Evolutionary conservation across 2,888 invertebrate genomes (phyloP), one percentile per base, ranked within the genome.

Genomic region (Tromatobia lineatoria): DNA sequence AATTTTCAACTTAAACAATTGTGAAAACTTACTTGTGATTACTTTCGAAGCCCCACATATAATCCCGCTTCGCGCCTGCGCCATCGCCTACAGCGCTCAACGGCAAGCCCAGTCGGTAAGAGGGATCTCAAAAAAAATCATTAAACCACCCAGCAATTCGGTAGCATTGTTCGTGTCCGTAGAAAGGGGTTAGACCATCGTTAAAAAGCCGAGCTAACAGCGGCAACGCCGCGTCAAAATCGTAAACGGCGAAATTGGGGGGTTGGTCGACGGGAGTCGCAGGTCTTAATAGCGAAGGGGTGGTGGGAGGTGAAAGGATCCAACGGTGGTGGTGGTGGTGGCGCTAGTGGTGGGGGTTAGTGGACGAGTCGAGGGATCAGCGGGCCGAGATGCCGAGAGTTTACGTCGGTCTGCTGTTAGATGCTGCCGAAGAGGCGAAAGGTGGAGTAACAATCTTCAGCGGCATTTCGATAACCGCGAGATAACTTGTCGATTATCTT

Each of bases 361-460:
- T 42, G 23, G 71, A 71, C 15, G 57, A 67, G 71, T 42, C 20
- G 47, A 45, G 67, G 34, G 34, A 52, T 50, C 64, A 76, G 57
- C 75, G 71, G 25, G 45, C 29, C 11, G 61, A 47, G 47, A 74
- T 61, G 61, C 61, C 64, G 75, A 75, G 75, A 75, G 75, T 75
- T 42, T 38, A 75, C 75, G 75, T 38, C 38, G 75, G 34, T 52
- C 64, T 50, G 34, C 64, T 50, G 50, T 70, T 61, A 64, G 76
- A 76, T 71, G 64, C 76, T 75, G 79, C 64, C 70, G 25, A 74
- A 69, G 34, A 66, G 75, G 54, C 34, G 73, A 73, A 57, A 66
- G 61, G 47, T 61, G 45, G 38, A 34, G 38, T 18, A 64, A 38
- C 20, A 64, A 64, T 64, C 18, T 3, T 2, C 1, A 18, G 29